phyloP scores from a whole-genome alignment of 1,140 invertebrate species.

The Lethrus apterus region DNA sequence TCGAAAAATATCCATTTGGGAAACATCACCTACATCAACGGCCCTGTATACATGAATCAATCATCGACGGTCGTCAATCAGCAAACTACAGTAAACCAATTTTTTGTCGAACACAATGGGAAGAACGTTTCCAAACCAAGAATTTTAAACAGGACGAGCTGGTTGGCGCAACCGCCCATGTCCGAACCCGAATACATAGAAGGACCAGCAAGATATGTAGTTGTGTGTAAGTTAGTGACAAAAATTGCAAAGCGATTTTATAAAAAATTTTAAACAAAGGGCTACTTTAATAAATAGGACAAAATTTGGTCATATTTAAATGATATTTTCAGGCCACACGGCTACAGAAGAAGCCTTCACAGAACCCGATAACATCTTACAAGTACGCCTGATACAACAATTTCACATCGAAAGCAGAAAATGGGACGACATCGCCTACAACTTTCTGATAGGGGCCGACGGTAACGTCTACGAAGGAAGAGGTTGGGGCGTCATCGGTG shows the following conservation, averaged over 20 bases:
- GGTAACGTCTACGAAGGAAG: constrained; percentile 48
- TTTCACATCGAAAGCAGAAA: constrained; percentile 42
- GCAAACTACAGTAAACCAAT: constrained; percentile 6
- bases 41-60: constrained; percentile 40
- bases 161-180: constrained; percentile 28
- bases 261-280: not conserved
- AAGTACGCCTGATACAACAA: constrained; percentile 42
- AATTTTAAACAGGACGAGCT: constrained; percentile 24
- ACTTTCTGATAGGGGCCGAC: constrained; percentile 49
- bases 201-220: constrained; percentile 28
- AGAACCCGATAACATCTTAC: constrained; percentile 39
- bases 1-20: constrained; percentile 41
- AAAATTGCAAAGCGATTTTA: not conserved
- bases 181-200: constrained; percentile 16
- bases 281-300: no score
- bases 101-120: constrained; percentile 1
- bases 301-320: no score
- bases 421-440: constrained; percentile 45
- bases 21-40: constrained; percentile 42
- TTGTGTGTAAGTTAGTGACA: constrained; percentile 28
- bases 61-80: not conserved
- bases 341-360: constrained; percentile 42
- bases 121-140: constrained; percentile 7
- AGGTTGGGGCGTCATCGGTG: constrained; percentile 58
- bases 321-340: constrained; percentile 43